Evolutionary conservation across 2,113 vertebrate genomes (phyloP), one percentile per base, ranked within the genome.

Genomic region (Sapajus apella): DNA sequence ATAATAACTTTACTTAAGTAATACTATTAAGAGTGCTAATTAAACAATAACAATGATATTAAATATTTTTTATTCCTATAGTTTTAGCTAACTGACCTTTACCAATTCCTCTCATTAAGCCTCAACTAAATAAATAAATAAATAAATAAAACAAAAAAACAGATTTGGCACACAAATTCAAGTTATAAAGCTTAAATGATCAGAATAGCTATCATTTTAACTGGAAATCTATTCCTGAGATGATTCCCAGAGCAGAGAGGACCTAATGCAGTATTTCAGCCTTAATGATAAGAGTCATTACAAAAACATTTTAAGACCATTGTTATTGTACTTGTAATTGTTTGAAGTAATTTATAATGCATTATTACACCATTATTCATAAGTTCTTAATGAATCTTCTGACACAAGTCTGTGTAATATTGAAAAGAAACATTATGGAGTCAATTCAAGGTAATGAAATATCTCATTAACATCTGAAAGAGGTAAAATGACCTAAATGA

Each of bases 311-410:
- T 92, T 90, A 61, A 96, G 77, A 90, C 30, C 35, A 66, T 32
- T 96, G 37, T 92, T 94, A 66, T n/a, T 85, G 32, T 73, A 94
- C 61, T 96, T 86, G 68, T 68, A 93, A 95, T 68, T 92, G 72
- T 50, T 73, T 72, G 25, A 81, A 96, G 12, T 50, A 85, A 25
- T 87, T 95, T 90, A 87, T 52, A 94, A 86, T 68, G 32, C 30
- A 66, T 83, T 91, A 85, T 89, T 55, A 76, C 82, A 64, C 35
- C 52, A 95, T 94, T 82, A 94, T 88, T 95, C 47, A 23, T 79
- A 96, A 89, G 43, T 91, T 85, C 85, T 87, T 95, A 77, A 72
- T 94, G 76, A 94, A 81, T 73, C 80, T 94, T 92, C 80, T 82
- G 18, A 72, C 18, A 70, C 72, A 87, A 79, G 50, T 84, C 56